phyloP scores from a whole-genome alignment of 2,113 vertebrate genomes.

The Mirza zaza region DNA sequence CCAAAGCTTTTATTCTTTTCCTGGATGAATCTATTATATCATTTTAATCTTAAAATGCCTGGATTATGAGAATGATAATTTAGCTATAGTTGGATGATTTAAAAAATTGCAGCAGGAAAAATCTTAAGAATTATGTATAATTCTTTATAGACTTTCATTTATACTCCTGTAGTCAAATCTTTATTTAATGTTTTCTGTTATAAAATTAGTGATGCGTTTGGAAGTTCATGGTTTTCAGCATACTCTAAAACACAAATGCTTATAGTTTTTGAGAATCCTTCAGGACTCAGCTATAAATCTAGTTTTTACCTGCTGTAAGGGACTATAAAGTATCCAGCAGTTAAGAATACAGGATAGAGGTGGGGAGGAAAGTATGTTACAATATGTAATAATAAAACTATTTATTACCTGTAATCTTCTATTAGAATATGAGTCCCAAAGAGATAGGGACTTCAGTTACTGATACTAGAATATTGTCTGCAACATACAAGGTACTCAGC shows the following conservation, averaged over 20 bases:
- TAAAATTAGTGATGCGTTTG: background rate
- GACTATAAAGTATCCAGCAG: background rate
- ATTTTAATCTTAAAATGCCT: constrained; percentile 37
- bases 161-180: background rate
- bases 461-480: background rate
- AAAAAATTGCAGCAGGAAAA: background rate
- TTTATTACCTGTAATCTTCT: background rate
- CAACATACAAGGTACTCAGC: background rate
- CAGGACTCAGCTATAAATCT: background rate
- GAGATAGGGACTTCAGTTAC: background rate
- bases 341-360: background rate
- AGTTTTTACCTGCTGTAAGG: background rate
- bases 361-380: background rate
- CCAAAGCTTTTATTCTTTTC: background rate
- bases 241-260: constrained; percentile 11
- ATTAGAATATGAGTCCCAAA: background rate
- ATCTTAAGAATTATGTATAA: background rate
- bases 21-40: background rate
- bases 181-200: background rate
- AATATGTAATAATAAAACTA: background rate
- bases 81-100: background rate
- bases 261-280: background rate
- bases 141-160: background rate
- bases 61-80: background rate
- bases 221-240: background rate